Evolutionary conservation across 1,140 invertebrate genomes (phyloP), one percentile per base, ranked within the genome.

Genomic region (Megalonaias nervosa): DNA sequence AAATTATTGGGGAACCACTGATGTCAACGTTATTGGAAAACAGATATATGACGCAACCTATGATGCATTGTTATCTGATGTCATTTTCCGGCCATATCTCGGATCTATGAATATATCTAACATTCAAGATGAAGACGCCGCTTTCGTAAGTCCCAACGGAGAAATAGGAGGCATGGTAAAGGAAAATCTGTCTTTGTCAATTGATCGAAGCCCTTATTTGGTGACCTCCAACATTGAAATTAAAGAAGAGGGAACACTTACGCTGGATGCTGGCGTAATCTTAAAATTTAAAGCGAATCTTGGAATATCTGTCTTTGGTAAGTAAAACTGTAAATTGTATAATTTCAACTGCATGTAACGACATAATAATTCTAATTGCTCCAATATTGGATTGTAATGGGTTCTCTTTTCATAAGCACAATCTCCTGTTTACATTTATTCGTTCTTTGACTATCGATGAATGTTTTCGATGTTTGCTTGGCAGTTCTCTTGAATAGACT

Each of bases 1-100:
- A 31, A 74, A 74, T 64, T 74, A n/a, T n/a, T 74, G 71, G 71
- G 71, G 71, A 66, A 74, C 48, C 31, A 57, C 31, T 9, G 64
- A 74, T 55, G 59, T 64, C 55, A 56, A 57, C 5, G 64, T 15
- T 0, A 74, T 74, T 19, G 62, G n/a, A n/a, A 65, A 74, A 21
- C 55, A 12, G 21, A 61, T 74, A 12, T 74, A 65, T 55, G 71
- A 74, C 21, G 15, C n/a, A 57, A 15, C 55, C 0, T 74, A 74
- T 57, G 71, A 66, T 26, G 64, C 23, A 5, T 56, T 15, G 14
- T 57, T 74, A 19, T 21, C 57, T 17, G 62, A 74, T 74, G 38
- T 74, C 6, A 15, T 56, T 3, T 66, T 48, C 21, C 26, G 64
- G 26, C 71, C 71, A 13, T 74, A 74, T 57, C 71, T 74, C 5